Percentiles rank a stretch among this genome's conserved stretches.
Conservation (phyloP, 92 coral and sea anemone genomes). For the Epizoanthus stellaris region DNA sequence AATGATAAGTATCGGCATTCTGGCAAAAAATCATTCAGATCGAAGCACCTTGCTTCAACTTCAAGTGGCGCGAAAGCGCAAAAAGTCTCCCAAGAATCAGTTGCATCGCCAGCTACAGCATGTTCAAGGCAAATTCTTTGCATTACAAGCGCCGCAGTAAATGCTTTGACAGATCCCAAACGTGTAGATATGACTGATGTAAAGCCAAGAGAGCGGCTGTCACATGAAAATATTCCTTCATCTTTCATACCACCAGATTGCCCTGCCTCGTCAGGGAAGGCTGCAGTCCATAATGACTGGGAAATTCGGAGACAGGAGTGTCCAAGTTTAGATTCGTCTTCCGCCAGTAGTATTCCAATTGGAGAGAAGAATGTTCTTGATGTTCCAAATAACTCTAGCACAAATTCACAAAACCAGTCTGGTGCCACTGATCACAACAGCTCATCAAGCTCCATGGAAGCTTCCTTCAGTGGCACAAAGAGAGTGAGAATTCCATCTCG, state of each 20-base stretch:
- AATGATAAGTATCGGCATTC: slow-evolving; percentile 13
- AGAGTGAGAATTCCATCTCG: slow-evolving; percentile 86
- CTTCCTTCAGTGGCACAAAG: slow-evolving; percentile 81
- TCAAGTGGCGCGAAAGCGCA: slow-evolving; percentile 41
- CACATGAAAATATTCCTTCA: background rate
- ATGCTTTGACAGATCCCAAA: slow-evolving; percentile 69
- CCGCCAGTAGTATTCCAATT: slow-evolving; percentile 15
- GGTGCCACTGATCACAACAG: background rate
- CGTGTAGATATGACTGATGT: background rate
- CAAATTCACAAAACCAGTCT: slow-evolving; percentile 4
- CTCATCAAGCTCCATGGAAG: slow-evolving; percentile 37
- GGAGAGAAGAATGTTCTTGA: slow-evolving; percentile 20
- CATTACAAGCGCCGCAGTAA: slow-evolving; percentile 89
- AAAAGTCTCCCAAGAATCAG: background rate
- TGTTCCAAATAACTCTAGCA: slow-evolving; percentile 8
- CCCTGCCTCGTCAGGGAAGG: slow-evolving; percentile 1
- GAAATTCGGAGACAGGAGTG: background rate
- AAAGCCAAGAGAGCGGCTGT: slow-evolving; percentile 7
- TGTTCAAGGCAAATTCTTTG: slow-evolving; percentile 76
- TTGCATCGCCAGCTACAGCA: slow-evolving; percentile 29
- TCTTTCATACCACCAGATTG: background rate
- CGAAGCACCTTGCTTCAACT: slow-evolving; percentile 31
- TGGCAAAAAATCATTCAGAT: slow-evolving; percentile 3
- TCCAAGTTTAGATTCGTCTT: slow-evolving; percentile 16
- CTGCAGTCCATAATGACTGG: background rate